Percentiles rank a stretch among this genome's conserved stretches.
phyloP scores from a whole-genome alignment of 2,113 vertebrate species.

The Tenebrosternarchus preto region DNA sequence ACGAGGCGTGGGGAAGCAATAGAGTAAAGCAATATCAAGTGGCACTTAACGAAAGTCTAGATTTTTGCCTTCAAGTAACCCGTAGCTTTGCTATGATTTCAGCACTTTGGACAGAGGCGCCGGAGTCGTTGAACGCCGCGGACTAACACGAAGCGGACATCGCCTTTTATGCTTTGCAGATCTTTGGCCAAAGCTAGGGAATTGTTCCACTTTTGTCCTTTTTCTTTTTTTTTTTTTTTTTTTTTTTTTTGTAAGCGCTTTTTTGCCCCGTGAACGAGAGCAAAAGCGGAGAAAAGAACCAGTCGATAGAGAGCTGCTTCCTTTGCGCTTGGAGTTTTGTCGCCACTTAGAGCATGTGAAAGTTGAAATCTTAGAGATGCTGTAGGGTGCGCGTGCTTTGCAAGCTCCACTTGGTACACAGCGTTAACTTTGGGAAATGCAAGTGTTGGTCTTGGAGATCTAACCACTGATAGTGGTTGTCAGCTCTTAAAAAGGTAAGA shows the following conservation, averaged over 20 bases:
- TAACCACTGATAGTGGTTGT: slow-evolving; percentile 90
- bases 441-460: slow-evolving; percentile 90
- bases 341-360: slow-evolving; percentile 77
- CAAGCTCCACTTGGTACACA: slow-evolving; percentile 81
- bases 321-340: slow-evolving; percentile 68
- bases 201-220: slow-evolving; percentile 49
- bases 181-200: slow-evolving; percentile 74
- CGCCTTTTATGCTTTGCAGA: slow-evolving; percentile 72
- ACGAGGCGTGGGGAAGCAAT: slow-evolving; percentile 82
- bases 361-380: slow-evolving; percentile 84
- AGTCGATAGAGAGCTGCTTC: slow-evolving; percentile 45
- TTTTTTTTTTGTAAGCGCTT: slow-evolving; percentile 33
- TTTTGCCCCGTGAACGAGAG: slow-evolving; percentile 44
- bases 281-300: slow-evolving; percentile 36
- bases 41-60: slow-evolving; percentile 80
- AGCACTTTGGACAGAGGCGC: slow-evolving; percentile 94
- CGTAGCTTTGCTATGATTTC: slow-evolving; percentile 79
- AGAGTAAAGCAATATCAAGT: slow-evolving; percentile 81
- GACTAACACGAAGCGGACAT: slow-evolving; percentile 76
- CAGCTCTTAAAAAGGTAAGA: slow-evolving; percentile 93
- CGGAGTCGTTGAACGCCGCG: slow-evolving; percentile 68
- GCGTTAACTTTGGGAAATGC: slow-evolving; percentile 98
- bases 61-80: slow-evolving; percentile 71
- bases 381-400: slow-evolving; percentile 78
- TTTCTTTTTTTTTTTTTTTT: slow-evolving; percentile 75